Evolutionary conservation across 2,797 vertebrate species (phyloP), one percentile per base, ranked within the genome.

Genomic region (Nannoperca obscura): DNA sequence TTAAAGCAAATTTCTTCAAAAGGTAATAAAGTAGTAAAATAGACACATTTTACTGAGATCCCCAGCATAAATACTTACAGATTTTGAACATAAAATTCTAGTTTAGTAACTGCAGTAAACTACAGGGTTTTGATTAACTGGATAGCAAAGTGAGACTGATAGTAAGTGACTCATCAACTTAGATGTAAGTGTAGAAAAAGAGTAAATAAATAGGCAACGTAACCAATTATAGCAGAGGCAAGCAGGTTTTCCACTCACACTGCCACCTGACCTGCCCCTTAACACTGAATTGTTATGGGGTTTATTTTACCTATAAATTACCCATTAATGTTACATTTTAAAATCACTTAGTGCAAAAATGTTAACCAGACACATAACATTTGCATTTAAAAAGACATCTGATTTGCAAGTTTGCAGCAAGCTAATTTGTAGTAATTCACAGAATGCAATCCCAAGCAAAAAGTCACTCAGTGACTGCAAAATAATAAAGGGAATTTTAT

Each of bases 161-260:
- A 9, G 34, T 27, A 32, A 47, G 46, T 64, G 36, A 55, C 49
- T 24, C 50, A 24, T 17, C 38, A 17, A 19, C 9, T n/a, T n/a
- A 12, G n/a, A 36, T 40, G 10, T 22, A 74, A 59, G 49, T 64
- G 53, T 32, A 30, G 54, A 27, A 30, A 53, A 52, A 71, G 22
- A 9, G 8, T 58, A 64, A 61, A 55, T 79, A 24, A 79, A 67
- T 30, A 49, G 22, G 34, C 30, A n/a, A 38, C 10, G 2, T 50
- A 47, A 46, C 57, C 22, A 73, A 32, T 46, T 66, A 50, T 27
- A 64, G 27, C 30, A 47, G 59, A n/a, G 5, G 9, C 4, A 20
- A n/a, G 8, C 14, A 55, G 12, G 17, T n/a, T 54, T 7, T 11
- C 38, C 17, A 22, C 19, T 52, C 38, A 12, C 40, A 11, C 40